These are phyloP conservation scores for Trematomus bernacchii DNA, from an alignment of 2,797 vertebrate species.

Conservation along the genomic window DNA sequence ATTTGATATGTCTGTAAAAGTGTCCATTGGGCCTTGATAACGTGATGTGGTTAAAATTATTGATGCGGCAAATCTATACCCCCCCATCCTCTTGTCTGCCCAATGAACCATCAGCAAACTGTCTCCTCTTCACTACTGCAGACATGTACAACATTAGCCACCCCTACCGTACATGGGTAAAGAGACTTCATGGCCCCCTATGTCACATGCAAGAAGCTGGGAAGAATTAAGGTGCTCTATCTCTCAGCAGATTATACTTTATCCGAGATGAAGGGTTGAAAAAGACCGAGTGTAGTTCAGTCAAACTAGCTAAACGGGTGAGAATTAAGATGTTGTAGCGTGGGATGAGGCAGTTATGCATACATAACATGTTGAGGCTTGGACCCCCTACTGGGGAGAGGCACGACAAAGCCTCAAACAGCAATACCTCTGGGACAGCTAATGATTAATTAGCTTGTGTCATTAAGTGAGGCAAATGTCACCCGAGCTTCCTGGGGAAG, in stretches of 20 bases:
- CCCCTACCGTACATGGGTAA: slow-evolving; percentile 1
- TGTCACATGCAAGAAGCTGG: slow-evolving; percentile 31
- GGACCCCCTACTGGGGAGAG: slow-evolving; percentile 91
- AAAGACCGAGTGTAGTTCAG: slow-evolving; percentile 73
- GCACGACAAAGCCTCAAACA: slow-evolving; percentile 92
- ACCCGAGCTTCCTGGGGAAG: slow-evolving; percentile 93
- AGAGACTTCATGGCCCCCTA: slow-evolving; percentile 2
- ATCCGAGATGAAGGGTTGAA: slow-evolving; percentile 67
- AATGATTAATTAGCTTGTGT: slow-evolving; percentile 99
- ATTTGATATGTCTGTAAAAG: slow-evolving; percentile 42
- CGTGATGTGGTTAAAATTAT: slow-evolving; percentile 52
- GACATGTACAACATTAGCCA: slow-evolving; percentile 19
- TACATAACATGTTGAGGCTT: slow-evolving; percentile 90
- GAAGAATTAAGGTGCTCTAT: slow-evolving; percentile 54
- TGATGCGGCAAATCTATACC: slow-evolving; percentile 54
- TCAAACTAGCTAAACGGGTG: slow-evolving; percentile 81
- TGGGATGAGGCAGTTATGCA: slow-evolving; percentile 89
- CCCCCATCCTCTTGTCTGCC: slow-evolving; percentile 38
- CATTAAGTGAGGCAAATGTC: slow-evolving; percentile 99
- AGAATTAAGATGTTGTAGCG: slow-evolving; percentile 84
- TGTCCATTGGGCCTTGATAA: slow-evolving; percentile 47
- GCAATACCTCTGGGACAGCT: slow-evolving; percentile 95
- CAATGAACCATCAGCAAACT: slow-evolving; percentile 63
- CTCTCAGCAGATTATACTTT: slow-evolving; percentile 66
- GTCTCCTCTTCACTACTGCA: slow-evolving; percentile 41